Conservation (phyloP, 2,888 invertebrate species). For the Patella ulyssiponensis region DNA sequence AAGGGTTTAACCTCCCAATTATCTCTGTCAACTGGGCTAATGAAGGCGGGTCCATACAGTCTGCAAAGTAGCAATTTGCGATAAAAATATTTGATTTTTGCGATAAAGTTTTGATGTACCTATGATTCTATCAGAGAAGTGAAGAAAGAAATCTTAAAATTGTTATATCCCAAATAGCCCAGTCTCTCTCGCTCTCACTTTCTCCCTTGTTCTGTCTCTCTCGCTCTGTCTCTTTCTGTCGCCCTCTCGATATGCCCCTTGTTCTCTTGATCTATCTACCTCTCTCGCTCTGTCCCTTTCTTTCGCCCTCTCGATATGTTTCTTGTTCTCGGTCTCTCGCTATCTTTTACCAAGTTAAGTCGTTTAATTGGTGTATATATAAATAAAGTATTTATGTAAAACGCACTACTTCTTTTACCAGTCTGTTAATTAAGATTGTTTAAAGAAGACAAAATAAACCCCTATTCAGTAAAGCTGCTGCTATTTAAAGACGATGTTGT, state of each 20-base stretch:
- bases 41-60: neutral
- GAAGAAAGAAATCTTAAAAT: too few relatives aligned
- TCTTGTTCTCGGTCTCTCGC: neutral
- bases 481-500: too few relatives aligned
- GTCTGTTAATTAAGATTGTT: too few relatives aligned
- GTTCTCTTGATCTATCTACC: too few relatives aligned
- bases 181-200: neutral
- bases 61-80: neutral
- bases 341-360: neutral
- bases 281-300: neutral
- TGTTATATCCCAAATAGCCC: neutral
- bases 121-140: neutral
- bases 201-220: neutral
- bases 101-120: neutral
- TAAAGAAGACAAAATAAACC: too few relatives aligned
- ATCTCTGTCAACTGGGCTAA: too few relatives aligned
- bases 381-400: too few relatives aligned
- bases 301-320: neutral
- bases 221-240: neutral
- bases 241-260: neutral
- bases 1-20: too few relatives aligned
- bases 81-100: neutral
- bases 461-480: too few relatives aligned
- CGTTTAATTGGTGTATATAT: neutral
- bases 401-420: too few relatives aligned